A percentile compares a stretch with the other conserved stretches of the same genome.
phyloP scores from a whole-genome alignment of 2,888 invertebrate species.

The Leucoptera coffeella region DNA sequence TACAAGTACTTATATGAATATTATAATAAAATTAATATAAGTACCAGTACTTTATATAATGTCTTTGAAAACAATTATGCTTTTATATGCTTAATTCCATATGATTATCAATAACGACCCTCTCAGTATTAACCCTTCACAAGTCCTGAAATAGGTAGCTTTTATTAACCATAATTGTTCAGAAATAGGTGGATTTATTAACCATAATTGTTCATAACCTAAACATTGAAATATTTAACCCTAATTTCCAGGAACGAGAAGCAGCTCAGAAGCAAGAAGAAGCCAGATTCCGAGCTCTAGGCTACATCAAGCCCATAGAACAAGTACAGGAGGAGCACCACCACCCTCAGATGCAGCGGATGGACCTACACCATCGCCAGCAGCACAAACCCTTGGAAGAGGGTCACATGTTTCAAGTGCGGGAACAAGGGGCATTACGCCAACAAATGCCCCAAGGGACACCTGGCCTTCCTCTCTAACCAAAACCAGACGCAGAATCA shows the following conservation, averaged over 20 bases:
- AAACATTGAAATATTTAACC: too few relatives aligned
- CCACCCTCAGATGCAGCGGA: constrained; percentile 13
- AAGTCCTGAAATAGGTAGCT: too few relatives aligned
- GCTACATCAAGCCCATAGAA: constrained; percentile 36
- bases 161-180: too few relatives aligned
- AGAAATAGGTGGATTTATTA: too few relatives aligned
- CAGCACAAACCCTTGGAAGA: constrained; percentile 83
- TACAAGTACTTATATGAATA: too few relatives aligned
- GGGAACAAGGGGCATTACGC: constrained; percentile 99
- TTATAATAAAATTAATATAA: too few relatives aligned
- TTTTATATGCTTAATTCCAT: too few relatives aligned
- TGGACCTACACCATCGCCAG: constrained; percentile 14
- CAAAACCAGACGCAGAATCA: constrained; percentile 21
- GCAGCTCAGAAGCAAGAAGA: constrained; percentile 50
- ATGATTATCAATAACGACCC: too few relatives aligned
- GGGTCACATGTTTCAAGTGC: constrained; percentile 97
- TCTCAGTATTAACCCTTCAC: too few relatives aligned
- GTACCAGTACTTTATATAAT: too few relatives aligned
- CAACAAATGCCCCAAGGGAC: constrained; percentile 97
- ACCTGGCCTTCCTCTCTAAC: constrained; percentile 88
- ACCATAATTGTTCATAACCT: too few relatives aligned
- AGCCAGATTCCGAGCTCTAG: constrained; percentile 38
- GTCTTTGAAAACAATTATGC: too few relatives aligned
- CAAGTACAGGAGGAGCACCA: constrained; percentile 11
- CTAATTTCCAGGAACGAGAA: constrained; percentile 39